Percentiles rank a stretch among this genome's conserved stretches.
These are phyloP conservation scores for Gobius niger DNA, from an alignment of 2,113 vertebrate species.

Conservation along the genomic window DNA sequence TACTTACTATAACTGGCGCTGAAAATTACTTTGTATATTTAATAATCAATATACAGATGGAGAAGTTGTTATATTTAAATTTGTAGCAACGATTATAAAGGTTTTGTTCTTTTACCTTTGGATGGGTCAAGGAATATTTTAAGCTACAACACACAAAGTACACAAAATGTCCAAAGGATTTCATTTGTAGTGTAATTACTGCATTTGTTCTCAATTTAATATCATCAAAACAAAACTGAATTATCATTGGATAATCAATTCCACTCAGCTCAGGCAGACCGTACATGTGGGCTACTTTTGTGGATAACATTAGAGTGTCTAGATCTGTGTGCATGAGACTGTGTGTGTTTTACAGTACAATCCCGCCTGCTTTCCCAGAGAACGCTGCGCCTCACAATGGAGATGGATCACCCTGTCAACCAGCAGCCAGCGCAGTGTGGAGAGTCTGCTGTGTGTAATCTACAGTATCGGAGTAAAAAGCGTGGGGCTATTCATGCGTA, in stretches of 20 bases:
- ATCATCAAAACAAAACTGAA: not conserved
- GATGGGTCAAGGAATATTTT: too few species aligned
- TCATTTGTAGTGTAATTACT: not conserved
- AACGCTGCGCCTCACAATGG: conserved; percentile 39
- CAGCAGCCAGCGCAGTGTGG: conserved; percentile 28
- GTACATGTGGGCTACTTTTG: not conserved
- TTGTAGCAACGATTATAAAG: too few species aligned
- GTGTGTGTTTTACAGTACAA: conserved; percentile 10
- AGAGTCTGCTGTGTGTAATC: conserved; percentile 34
- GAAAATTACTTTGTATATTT: too few species aligned
- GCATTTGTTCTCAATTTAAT: conserved; percentile 1
- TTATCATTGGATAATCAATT: conserved; percentile 30
- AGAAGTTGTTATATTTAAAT: too few species aligned
- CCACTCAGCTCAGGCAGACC: conserved; percentile 1
- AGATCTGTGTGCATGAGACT: conserved; percentile 6
- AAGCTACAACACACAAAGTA: too few species aligned
- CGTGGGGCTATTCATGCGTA: not conserved
- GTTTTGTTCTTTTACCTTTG: too few species aligned
- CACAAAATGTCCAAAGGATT: too few species aligned
- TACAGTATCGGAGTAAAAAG: conserved; percentile 15
- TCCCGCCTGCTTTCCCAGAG: conserved; percentile 34
- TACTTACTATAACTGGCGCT: too few species aligned
- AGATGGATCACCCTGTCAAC: conserved; percentile 65
- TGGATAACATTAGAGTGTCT: not conserved
- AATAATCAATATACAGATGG: too few species aligned